Conservation (phyloP, 2,797 vertebrate genomes). For the Gymnodraco acuticeps region DNA sequence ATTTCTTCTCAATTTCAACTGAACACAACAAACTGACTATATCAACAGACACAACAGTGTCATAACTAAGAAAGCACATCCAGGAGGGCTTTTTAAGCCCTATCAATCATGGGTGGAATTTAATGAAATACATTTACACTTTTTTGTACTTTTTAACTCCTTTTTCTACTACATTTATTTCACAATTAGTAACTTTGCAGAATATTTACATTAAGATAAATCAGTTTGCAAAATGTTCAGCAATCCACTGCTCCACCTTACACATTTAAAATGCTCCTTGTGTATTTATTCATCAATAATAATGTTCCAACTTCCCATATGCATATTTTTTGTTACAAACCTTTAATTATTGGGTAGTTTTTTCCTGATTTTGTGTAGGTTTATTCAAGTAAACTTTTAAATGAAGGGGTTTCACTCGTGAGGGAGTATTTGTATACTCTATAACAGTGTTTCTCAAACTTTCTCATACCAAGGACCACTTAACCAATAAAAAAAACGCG, state of each 20-base stretch:
- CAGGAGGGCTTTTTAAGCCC: background rate
- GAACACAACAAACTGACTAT: conserved; percentile 11
- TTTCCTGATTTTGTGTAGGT: background rate
- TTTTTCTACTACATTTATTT: background rate
- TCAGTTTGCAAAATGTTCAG: background rate
- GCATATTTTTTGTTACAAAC: background rate
- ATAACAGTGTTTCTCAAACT: no score
- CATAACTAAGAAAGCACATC: background rate
- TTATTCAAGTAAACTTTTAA: background rate
- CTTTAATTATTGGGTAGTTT: background rate
- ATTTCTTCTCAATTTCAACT: conserved; percentile 13
- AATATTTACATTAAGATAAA: background rate
- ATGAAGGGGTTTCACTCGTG: background rate
- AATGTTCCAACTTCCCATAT: background rate
- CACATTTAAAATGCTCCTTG: background rate
- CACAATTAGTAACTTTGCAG: background rate
- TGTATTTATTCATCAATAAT: background rate
- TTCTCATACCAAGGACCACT: no score
- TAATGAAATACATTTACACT: no score
- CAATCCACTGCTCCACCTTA: background rate
- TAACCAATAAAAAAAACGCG: no score
- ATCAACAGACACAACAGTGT: background rate
- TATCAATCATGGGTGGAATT: no score
- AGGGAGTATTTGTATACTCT: no score
- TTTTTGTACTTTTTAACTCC: background rate